phyloP scores from a whole-genome alignment of 2,888 invertebrate species.

The Eulithis testata region DNA sequence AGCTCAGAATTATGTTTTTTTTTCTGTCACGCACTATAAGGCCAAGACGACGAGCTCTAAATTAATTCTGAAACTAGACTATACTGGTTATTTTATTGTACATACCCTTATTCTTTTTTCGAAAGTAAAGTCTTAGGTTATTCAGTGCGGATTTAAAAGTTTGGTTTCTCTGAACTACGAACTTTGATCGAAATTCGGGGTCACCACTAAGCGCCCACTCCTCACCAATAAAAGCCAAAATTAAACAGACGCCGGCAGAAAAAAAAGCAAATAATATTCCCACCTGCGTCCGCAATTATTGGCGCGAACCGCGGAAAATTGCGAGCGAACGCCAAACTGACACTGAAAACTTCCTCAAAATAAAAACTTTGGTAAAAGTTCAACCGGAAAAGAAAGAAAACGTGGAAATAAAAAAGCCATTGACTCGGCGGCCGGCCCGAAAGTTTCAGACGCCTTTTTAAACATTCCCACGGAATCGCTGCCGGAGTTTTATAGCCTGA shows the following conservation, averaged over 20 bases:
- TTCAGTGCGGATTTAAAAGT: neutral
- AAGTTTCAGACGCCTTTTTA: slow-evolving; percentile 77
- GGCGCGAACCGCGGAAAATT: slow-evolving; percentile 80
- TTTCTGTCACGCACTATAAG: no score
- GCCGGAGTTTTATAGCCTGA: slow-evolving; percentile 63
- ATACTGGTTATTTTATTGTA: no score
- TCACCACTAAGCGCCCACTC: neutral
- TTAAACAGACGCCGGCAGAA: slow-evolving; percentile 40
- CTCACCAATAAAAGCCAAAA: slow-evolving; percentile 48
- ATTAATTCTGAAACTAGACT: no score
- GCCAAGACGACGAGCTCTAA: no score
- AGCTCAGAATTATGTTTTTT: no score
- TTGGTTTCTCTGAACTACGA: slow-evolving; percentile 1
- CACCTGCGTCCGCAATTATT: slow-evolving; percentile 83
- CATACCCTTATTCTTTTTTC: no score
- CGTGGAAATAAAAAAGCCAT: slow-evolving; percentile 82
- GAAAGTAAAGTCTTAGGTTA: no score
- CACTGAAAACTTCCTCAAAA: slow-evolving; percentile 80
- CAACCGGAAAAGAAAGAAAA: slow-evolving; percentile 82
- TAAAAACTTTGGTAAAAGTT: slow-evolving; percentile 79
- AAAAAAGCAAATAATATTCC: slow-evolving; percentile 63
- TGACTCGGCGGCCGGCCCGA: slow-evolving; percentile 77
- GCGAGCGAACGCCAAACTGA: slow-evolving; percentile 80
- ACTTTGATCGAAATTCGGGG: slow-evolving; percentile 8
- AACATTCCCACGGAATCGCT: slow-evolving; percentile 72